phyloP scores from a whole-genome alignment of 2,888 invertebrate genomes.

The Alcis repandata region DNA sequence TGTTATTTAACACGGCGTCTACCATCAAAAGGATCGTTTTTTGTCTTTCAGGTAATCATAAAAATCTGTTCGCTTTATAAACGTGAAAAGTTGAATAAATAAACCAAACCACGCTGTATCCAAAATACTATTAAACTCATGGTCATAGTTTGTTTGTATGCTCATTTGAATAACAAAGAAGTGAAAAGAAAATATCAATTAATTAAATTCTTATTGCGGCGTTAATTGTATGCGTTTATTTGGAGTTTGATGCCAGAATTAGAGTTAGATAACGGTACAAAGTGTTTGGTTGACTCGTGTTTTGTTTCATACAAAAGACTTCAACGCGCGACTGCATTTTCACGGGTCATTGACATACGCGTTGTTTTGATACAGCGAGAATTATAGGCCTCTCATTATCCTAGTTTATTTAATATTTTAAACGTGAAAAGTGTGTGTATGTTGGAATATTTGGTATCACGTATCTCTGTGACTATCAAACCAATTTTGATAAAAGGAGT shows the following conservation, averaged over 20 bases:
- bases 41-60: background rate
- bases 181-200: conserved; percentile 13
- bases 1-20: no score
- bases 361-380: background rate
- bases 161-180: conserved; percentile 8
- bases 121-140: no score
- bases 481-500: no score
- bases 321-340: conserved; percentile 27
- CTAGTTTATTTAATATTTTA: no score
- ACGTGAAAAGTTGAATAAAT: background rate
- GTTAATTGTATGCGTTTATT: conserved; percentile 6
- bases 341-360: background rate
- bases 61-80: background rate
- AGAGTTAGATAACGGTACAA: background rate
- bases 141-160: background rate
- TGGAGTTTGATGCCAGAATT: background rate
- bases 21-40: background rate
- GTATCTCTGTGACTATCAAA: no score
- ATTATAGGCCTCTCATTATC: no score
- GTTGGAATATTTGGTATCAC: no score
- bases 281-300: background rate
- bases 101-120: background rate
- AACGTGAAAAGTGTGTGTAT: no score
- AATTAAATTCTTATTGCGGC: conserved; percentile 8
- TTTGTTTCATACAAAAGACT: conserved; percentile 25